These are phyloP conservation scores for Poecilia velifera DNA, from an alignment of 2,797 vertebrate species.

Conservation along the genomic window DNA sequence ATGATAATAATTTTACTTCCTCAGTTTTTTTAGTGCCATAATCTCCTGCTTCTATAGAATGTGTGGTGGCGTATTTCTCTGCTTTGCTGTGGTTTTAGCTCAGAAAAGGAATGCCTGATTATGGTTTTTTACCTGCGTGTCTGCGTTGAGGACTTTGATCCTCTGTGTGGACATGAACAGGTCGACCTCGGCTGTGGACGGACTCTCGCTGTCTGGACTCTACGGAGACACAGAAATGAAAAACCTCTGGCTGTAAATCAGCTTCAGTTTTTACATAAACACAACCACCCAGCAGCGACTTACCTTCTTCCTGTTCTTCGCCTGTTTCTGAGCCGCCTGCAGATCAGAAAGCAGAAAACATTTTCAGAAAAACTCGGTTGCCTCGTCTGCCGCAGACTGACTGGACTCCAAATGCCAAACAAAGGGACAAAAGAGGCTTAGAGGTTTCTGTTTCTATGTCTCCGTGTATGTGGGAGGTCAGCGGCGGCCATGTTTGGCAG, in stretches of 20 bases:
- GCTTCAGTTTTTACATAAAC: neutral
- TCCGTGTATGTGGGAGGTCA: slow-evolving; percentile 37
- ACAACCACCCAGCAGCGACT: slow-evolving; percentile 16
- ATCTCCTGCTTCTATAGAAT: neutral
- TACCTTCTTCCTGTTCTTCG: slow-evolving; percentile 97
- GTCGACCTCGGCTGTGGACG: slow-evolving; percentile 92
- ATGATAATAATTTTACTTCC: too few species aligned
- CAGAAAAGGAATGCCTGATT: neutral
- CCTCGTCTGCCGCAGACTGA: slow-evolving; percentile 25
- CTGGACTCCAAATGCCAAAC: slow-evolving; percentile 54
- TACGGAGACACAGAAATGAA: slow-evolving; percentile 57
- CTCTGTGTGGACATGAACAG: slow-evolving; percentile 98
- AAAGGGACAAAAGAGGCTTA: slow-evolving; percentile 46
- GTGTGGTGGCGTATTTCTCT: neutral
- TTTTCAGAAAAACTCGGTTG: slow-evolving; percentile 71
- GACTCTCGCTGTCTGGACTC: slow-evolving; percentile 88
- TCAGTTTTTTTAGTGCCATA: too few species aligned
- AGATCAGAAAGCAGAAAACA: slow-evolving; percentile 81
- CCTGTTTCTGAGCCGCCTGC: slow-evolving; percentile 97
- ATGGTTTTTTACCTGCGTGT: slow-evolving; percentile 87
- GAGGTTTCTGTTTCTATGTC: slow-evolving; percentile 29
- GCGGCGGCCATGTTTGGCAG: slow-evolving; percentile 63
- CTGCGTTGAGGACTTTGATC: slow-evolving; percentile 97
- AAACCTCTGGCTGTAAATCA: neutral
- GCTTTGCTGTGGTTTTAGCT: neutral